Conservation (phyloP, 2,888 invertebrate species). For the Caenorhabditis macrosperma region DNA sequence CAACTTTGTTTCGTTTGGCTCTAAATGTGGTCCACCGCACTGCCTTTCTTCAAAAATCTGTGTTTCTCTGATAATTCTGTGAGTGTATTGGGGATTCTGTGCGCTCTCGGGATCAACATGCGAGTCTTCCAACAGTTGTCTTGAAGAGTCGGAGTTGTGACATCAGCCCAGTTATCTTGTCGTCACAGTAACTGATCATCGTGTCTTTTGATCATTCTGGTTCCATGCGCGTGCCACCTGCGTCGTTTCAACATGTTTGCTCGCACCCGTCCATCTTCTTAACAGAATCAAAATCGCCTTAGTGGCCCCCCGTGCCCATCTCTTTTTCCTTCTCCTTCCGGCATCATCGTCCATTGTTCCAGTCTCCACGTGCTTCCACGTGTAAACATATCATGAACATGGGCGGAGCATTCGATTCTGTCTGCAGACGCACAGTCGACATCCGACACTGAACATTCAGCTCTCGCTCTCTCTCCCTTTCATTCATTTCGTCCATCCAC, state of each 20-base stretch:
- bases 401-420: not conserved
- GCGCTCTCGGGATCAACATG: no score
- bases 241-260: conserved; percentile 44
- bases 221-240: not conserved
- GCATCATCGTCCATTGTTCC: conserved; percentile 19
- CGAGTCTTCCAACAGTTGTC: not conserved
- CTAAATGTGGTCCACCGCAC: no score
- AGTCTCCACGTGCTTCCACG: conserved; percentile 18
- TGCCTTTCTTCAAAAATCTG: no score
- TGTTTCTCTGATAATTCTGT: no score
- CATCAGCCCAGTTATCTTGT: not conserved
- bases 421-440: conserved; percentile 2
- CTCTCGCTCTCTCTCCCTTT: not conserved
- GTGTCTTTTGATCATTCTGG: not conserved
- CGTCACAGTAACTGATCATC: not conserved
- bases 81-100: no score
- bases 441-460: conserved; percentile 4
- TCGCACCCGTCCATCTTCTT: conserved; percentile 2
- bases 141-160: no score
- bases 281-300: conserved; percentile 21
- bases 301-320: not conserved
- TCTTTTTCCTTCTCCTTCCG: conserved; percentile 25
- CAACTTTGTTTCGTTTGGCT: no score
- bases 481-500: not conserved
- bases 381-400: conserved; percentile 37